phyloP scores from a whole-genome alignment of 2,888 invertebrate genomes.

The Rhorus exstirpatorius region DNA sequence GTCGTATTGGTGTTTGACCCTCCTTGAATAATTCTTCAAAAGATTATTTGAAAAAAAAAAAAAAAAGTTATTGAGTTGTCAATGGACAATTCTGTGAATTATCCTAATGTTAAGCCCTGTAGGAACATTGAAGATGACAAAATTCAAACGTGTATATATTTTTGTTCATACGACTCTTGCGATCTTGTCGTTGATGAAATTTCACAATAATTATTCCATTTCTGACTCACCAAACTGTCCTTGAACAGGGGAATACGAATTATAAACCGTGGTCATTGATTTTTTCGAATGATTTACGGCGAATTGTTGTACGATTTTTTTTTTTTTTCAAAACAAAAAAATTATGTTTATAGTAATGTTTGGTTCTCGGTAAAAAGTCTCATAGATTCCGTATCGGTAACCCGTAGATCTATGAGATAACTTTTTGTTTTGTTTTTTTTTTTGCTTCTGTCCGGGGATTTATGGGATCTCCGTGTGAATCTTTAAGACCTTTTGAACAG shows the following conservation, averaged over 20 bases:
- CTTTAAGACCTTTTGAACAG: not conserved
- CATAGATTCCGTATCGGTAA: conserved; percentile 5
- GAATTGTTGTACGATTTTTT: conserved; percentile 28
- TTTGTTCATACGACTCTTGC: conserved; percentile 1
- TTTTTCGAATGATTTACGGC: conserved; percentile 34
- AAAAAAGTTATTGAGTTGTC: conserved; percentile 29
- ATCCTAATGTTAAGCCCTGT: conserved; percentile 24
- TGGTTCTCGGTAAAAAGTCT: conserved; percentile 3
- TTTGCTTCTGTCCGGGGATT: not conserved
- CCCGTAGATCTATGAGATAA: not conserved
- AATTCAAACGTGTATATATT: conserved; percentile 12
- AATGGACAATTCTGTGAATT: conserved; percentile 37
- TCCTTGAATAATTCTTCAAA: conserved; percentile 22
- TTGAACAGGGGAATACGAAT: conserved; percentile 18
- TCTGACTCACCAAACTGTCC: conserved; percentile 1
- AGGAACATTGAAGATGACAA: conserved; percentile 41
- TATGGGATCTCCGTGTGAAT: not conserved
- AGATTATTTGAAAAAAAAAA: too few species aligned
- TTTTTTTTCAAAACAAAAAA: conserved; percentile 14
- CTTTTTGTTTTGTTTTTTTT: conserved; percentile 24
- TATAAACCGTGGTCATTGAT: conserved; percentile 19
- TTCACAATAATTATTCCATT: too few species aligned
- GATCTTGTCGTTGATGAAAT: conserved; percentile 33
- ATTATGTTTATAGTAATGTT: not conserved
- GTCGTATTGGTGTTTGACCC: conserved; percentile 22